Evolutionary conservation across 2,113 vertebrate genomes (phyloP).

Genomic region (Mungos mungo): DNA sequence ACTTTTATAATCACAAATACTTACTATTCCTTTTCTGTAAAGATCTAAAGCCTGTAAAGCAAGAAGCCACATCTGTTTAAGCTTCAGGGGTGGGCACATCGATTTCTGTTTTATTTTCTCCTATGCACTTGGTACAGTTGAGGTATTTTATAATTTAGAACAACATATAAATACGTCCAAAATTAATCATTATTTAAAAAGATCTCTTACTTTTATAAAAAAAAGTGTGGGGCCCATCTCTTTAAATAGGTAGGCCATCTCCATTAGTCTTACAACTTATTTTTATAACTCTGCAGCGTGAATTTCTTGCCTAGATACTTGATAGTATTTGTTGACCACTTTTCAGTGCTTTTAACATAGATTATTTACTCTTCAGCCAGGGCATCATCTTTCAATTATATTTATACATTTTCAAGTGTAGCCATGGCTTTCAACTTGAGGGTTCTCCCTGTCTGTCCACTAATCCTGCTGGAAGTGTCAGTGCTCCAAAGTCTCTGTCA

Average conservation of each 20-base stretch:
- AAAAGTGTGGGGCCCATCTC: background rate
- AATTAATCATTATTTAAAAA: background rate
- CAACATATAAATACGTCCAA: background rate
- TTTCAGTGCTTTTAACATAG: background rate
- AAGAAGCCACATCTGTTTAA: background rate
- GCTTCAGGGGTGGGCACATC: background rate
- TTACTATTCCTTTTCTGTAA: background rate
- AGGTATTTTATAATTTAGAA: slow-evolving; percentile 25
- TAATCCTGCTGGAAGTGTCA: background rate
- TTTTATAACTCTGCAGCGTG: background rate
- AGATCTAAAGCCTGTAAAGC: background rate
- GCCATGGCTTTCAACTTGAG: background rate
- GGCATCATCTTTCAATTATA: background rate
- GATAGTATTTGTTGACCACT: background rate
- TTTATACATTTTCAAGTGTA: background rate
- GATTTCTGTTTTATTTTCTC: background rate
- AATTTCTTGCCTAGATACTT: background rate
- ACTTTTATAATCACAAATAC: background rate
- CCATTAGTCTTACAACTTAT: background rate
- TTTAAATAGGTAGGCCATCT: background rate
- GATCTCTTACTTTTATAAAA: background rate
- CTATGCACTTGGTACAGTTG: background rate
- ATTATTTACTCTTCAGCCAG: background rate
- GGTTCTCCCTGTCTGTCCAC: background rate
- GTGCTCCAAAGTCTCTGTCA: background rate